A percentile compares a stretch with the other conserved stretches of the same genome.
Evolutionary conservation across 2,888 invertebrate genomes (phyloP).

Genomic region (Rosalia funebris): DNA sequence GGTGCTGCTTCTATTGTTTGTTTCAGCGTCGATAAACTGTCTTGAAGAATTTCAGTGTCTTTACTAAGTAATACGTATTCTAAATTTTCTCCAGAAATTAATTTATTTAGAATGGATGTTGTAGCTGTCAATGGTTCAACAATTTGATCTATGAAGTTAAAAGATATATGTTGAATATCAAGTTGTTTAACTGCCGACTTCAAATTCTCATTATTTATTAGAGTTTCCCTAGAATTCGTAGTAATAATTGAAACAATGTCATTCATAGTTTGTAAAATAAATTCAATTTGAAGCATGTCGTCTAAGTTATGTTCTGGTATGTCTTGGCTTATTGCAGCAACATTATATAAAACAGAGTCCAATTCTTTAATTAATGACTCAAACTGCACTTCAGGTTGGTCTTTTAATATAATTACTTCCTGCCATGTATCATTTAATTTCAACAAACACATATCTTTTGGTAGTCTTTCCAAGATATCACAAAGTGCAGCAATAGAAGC

Average conservation of each 20-base stretch:
- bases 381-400: background rate
- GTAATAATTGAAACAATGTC: background rate
- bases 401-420: background rate
- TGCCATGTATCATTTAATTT: conserved; percentile 6
- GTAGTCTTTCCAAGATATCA: background rate
- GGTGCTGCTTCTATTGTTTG: conserved; percentile 12
- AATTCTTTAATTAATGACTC: background rate
- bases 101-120: background rate
- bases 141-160: conserved; percentile 19
- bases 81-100: conserved; percentile 15
- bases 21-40: conserved; percentile 9
- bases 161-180: conserved; percentile 32
- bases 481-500: background rate
- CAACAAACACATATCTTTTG: conserved; percentile 3
- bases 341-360: background rate
- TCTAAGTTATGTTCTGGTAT: background rate
- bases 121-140: conserved; percentile 8
- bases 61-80: conserved; percentile 30
- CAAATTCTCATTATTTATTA: conserved; percentile 18
- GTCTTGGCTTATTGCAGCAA: conserved; percentile 1
- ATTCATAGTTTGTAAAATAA: conserved; percentile 17
- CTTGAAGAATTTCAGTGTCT: conserved; percentile 21
- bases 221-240: background rate
- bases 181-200: conserved; percentile 38
- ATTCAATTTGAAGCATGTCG: conserved; percentile 34